Conservation (phyloP, 2,888 invertebrate genomes). For the Amphipoea lucens region DNA sequence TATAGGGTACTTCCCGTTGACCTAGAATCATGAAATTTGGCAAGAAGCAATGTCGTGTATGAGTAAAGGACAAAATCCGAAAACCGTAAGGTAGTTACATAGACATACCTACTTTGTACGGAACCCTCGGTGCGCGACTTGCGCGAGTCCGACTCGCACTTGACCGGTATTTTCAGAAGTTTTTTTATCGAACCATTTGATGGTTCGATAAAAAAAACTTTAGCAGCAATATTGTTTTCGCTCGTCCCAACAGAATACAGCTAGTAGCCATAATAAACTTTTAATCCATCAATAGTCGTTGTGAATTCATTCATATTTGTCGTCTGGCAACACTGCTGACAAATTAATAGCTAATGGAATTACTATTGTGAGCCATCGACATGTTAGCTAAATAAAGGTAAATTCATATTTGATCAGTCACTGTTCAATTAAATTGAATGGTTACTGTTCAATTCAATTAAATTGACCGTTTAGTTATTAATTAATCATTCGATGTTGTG, state of each 20-base stretch:
- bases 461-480: constrained; percentile 37
- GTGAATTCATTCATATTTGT: constrained; percentile 39
- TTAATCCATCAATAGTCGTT: constrained; percentile 31
- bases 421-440: constrained; percentile 33
- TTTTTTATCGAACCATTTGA: no score
- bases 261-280: constrained; percentile 9
- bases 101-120: not conserved
- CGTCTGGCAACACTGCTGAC: constrained; percentile 32
- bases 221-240: not conserved
- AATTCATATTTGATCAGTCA: constrained; percentile 40
- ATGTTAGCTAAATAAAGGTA: constrained; percentile 52
- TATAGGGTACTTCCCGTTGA: no score
- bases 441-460: constrained; percentile 25
- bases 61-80: no score
- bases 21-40: no score
- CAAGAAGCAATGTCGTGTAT: no score
- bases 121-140: no score
- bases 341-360: constrained; percentile 71
- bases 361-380: constrained; percentile 59
- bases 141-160: no score
- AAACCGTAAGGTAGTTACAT: no score
- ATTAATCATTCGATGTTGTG: constrained; percentile 35
- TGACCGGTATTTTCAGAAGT: not conserved
- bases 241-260: not conserved
- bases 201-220: not conserved